Evolutionary conservation across 1,140 invertebrate species (phyloP).

Genomic region (Saccostrea echinata): DNA sequence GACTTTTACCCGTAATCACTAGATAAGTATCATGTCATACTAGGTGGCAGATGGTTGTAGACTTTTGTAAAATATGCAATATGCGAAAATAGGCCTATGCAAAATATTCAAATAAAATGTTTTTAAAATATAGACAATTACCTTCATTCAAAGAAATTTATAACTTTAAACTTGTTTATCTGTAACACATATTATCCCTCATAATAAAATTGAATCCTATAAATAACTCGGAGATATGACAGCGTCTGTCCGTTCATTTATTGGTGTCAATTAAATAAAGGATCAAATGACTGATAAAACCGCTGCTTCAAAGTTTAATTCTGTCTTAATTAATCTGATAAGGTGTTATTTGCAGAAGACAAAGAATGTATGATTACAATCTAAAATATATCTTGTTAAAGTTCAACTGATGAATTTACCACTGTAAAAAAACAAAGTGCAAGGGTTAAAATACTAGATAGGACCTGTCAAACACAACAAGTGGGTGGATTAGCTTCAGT

Average conservation of each 20-base stretch:
- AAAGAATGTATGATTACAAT: background rate
- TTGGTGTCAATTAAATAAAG: background rate
- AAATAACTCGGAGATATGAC: background rate
- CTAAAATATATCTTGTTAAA: background rate
- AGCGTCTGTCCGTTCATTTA: background rate
- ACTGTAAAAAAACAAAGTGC: background rate
- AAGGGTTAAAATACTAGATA: background rate
- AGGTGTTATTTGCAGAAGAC: background rate
- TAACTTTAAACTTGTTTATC: too few relatives aligned
- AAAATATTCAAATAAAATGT: too few relatives aligned
- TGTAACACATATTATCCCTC: background rate
- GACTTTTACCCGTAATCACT: background rate
- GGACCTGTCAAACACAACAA: background rate
- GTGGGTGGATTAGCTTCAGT: background rate
- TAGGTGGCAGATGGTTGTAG: too few relatives aligned
- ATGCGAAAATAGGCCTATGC: too few relatives aligned
- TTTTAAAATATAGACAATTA: too few relatives aligned
- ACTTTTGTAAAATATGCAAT: too few relatives aligned
- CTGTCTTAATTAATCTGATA: background rate
- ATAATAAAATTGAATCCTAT: conserved; percentile 1
- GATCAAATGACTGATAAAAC: background rate
- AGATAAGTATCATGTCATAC: too few relatives aligned
- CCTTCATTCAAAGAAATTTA: too few relatives aligned
- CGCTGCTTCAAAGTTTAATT: background rate
- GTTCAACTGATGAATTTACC: background rate